A percentile compares a stretch with the other conserved stretches of the same genome.
phyloP scores from a whole-genome alignment of 2,888 invertebrate species.

The Orgyia antiqua region DNA sequence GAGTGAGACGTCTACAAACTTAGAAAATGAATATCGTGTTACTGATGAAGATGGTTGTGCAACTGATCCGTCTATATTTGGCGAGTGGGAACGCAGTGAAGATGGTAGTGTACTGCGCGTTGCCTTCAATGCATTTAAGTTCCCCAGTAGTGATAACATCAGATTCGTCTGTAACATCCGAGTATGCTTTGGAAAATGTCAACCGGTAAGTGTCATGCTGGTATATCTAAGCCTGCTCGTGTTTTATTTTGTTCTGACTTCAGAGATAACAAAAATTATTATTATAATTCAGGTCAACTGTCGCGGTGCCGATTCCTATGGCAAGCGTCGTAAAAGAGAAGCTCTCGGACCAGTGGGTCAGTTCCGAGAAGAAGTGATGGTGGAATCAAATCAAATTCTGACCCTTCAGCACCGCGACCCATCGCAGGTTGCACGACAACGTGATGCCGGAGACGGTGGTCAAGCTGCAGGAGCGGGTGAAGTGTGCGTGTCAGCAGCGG shows the following conservation, averaged over 20 bases:
- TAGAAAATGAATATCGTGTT: slow-evolving; percentile 94
- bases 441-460: slow-evolving; percentile 81
- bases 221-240: too few relatives aligned
- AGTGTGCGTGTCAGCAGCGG: slow-evolving; percentile 96
- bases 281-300: slow-evolving; percentile 88
- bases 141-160: slow-evolving; percentile 95
- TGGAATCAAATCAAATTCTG: slow-evolving; percentile 93
- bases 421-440: slow-evolving; percentile 85
- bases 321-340: slow-evolving; percentile 85
- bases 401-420: slow-evolving; percentile 92
- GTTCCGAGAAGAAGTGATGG: slow-evolving; percentile 94
- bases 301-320: slow-evolving; percentile 93
- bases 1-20: slow-evolving; percentile 85
- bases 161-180: slow-evolving; percentile 97
- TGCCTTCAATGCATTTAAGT: slow-evolving; percentile 95
- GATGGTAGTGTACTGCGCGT: slow-evolving; percentile 91
- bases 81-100: slow-evolving; percentile 94
- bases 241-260: too few relatives aligned
- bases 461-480: slow-evolving; percentile 81
- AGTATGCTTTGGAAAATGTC: slow-evolving; percentile 96
- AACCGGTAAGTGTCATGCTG: slow-evolving; percentile 87
- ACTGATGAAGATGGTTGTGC: slow-evolving; percentile 97
- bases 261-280: too few relatives aligned
- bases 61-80: slow-evolving; percentile 94
- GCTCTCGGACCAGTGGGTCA: slow-evolving; percentile 84